Conservation (phyloP, 2,888 invertebrate species). For the Clepsis dumicolana region DNA sequence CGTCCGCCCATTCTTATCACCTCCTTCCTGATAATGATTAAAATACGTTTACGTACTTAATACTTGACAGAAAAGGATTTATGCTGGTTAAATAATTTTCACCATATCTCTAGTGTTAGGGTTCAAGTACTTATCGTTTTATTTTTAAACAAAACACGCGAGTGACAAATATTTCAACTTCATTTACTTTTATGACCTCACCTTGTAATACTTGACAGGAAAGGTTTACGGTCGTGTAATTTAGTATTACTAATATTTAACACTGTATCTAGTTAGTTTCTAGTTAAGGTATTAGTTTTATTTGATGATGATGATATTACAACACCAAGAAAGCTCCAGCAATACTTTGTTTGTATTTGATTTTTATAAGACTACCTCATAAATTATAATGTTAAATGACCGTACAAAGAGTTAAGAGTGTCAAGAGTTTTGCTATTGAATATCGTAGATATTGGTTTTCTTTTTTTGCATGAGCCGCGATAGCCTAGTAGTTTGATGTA, state of each 20-base stretch:
- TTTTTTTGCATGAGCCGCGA: no score
- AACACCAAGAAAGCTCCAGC: constrained; percentile 5
- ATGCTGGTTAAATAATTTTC: neutral
- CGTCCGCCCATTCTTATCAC: constrained; percentile 72
- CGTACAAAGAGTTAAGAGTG: neutral
- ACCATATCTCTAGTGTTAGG: constrained; percentile 34
- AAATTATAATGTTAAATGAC: constrained; percentile 3
- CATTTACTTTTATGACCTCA: neutral
- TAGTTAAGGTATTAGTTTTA: constrained; percentile 10
- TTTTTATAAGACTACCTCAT: neutral
- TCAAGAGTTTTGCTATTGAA: no score
- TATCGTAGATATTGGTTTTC: no score
- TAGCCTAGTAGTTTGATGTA: no score
- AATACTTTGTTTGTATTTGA: constrained; percentile 7
- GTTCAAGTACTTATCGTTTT: neutral
- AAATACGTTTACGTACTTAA: constrained; percentile 75
- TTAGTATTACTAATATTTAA: no score
- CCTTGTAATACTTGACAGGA: neutral
- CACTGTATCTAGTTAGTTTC: constrained; percentile 40
- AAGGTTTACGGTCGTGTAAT: constrained; percentile 58
- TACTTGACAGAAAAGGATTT: constrained; percentile 53
- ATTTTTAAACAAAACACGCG: neutral
- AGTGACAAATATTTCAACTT: neutral
- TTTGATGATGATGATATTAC: constrained; percentile 8
- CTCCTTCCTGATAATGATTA: constrained; percentile 76